Conservation (phyloP, 2,113 vertebrate species). For the Festucalex cinctus region DNA sequence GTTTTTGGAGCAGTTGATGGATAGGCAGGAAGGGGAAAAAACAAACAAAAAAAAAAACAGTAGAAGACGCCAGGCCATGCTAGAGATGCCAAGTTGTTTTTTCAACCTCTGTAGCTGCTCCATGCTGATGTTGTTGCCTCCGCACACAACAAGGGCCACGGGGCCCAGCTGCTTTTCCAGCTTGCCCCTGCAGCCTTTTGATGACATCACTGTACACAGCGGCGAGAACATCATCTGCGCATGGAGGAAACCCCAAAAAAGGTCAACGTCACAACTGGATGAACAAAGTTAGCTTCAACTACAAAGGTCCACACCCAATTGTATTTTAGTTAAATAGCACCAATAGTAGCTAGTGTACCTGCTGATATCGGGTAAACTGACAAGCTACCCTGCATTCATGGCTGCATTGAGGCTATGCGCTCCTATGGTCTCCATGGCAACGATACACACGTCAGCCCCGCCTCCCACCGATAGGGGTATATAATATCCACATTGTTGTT, state of each 20-base stretch:
- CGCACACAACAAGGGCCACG: conserved; percentile 84
- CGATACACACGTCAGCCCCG: conserved; percentile 80
- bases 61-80: background rate
- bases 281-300: background rate
- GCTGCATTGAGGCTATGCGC: conserved; percentile 82
- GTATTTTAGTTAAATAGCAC: too few relatives aligned
- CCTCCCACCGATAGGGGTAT: conserved; percentile 89
- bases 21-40: conserved; percentile 1
- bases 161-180: conserved; percentile 65
- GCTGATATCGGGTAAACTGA: conserved; percentile 84
- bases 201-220: conserved; percentile 80
- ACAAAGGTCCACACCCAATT: background rate
- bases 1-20: conserved; percentile 11
- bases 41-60: background rate
- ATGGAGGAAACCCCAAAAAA: background rate
- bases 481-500: too few relatives aligned
- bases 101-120: conserved; percentile 75
- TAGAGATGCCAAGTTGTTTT: conserved; percentile 68
- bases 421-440: conserved; percentile 86
- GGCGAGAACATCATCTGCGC: conserved; percentile 83
- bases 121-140: conserved; percentile 78
- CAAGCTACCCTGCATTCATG: conserved; percentile 71
- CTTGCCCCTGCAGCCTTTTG: conserved; percentile 73
- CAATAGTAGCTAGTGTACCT: conserved; percentile 71
- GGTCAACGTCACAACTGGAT: conserved; percentile 52